phyloP scores from a whole-genome alignment of 2,888 invertebrate species.

The Meteorus colon region DNA sequence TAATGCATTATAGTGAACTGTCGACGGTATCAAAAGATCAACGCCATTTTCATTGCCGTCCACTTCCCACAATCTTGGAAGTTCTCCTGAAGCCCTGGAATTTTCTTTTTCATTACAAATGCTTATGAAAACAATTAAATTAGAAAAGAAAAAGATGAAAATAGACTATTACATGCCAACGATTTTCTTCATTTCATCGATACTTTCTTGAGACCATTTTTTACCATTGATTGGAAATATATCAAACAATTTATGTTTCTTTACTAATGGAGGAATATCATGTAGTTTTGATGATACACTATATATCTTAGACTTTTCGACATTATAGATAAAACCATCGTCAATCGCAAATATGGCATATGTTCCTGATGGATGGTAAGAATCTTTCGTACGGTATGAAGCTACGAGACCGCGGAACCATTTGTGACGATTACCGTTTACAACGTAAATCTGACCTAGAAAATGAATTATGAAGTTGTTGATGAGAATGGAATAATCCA shows the following conservation, averaged over 20 bases:
- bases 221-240: conserved; percentile 74
- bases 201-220: conserved; percentile 76
- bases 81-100: conserved; percentile 42
- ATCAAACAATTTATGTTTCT: conserved; percentile 78
- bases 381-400: conserved; percentile 53
- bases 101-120: conserved; percentile 11
- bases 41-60: conserved; percentile 37
- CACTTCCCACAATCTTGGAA: conserved; percentile 63
- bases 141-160: conserved; percentile 7
- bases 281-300: conserved; percentile 64
- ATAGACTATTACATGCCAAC: conserved; percentile 19
- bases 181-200: conserved; percentile 63
- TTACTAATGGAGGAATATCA: conserved; percentile 75
- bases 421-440: conserved; percentile 75
- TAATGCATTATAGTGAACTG: conserved; percentile 25
- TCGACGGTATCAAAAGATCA: conserved; percentile 34
- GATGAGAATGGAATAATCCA: too few species aligned
- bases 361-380: conserved; percentile 61
- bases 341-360: conserved; percentile 80
- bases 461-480: not conserved
- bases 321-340: conserved; percentile 76
- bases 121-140: conserved; percentile 22
- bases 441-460: conserved; percentile 75
- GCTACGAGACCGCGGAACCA: conserved; percentile 82
- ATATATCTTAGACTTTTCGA: conserved; percentile 67